Base-by-base conservation (phyloP, 2,888 invertebrate genomes). In the Pyrochroa serraticornis region DNA sequence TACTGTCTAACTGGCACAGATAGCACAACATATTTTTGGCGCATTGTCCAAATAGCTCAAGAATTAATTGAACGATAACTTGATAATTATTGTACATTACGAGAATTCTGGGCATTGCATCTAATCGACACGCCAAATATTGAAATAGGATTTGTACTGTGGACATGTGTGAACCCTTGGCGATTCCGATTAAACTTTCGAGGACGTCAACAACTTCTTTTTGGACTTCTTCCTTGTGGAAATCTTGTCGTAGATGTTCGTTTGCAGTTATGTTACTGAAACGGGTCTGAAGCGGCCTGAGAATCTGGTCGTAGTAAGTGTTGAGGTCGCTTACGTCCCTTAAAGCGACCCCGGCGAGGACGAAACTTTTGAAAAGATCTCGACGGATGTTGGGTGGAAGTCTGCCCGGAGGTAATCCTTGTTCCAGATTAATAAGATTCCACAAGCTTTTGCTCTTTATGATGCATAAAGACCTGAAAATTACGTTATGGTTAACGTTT, bases 131-230 rank as follows among this genome's bases (percentile, higher is more conserved):
- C 42, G 88, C 75, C 75, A 89, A 83, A 69, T 85, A 83, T 13
- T 75, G 68, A 74, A 87, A 89, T 34, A 85, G 74, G 46, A 79
- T 69, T 54, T 78, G 74, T 1, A 81, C 82, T 1, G 82, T 82
- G 3, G 78, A 66, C 56, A 60, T 60, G 45, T 60, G 60, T 7
- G 60, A 79, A 0, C 90, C 91, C 71, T 87, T 86, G 0, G 86
- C 85, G 57, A 89, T 83, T 14, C 91, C 91, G 72, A 88, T 86
- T 59, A 89, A 86, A 55, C 88, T 88, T 75, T 94, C 93, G 0
- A 94, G 78, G 33, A 92, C 84, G 72, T 90, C 89, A 0, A 89
- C 84, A 1, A 94, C 81, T 78, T 89, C 87, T 3, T 84, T 80
- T 73, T 88, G 86, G 61, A 87, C 81, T 47, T 82, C 81, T 60